Conservation (phyloP, 2,888 invertebrate species). For the Euspilapteryx auroguttella region DNA sequence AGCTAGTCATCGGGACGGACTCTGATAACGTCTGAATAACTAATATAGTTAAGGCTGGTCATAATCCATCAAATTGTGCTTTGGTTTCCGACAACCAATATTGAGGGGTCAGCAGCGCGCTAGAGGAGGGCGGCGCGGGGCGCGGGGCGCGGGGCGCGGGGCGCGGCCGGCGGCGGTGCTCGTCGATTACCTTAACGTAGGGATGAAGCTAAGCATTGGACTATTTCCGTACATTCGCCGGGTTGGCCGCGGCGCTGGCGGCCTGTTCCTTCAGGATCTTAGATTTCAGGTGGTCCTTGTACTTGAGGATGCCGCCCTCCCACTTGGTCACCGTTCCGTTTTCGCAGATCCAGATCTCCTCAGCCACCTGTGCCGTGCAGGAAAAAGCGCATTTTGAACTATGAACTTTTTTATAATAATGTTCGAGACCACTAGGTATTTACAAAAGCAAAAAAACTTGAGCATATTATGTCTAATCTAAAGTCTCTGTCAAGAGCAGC, state of each 20-base stretch:
- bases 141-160: slow-evolving; percentile 17
- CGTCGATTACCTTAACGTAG: slow-evolving; percentile 72
- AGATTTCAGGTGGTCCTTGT: slow-evolving; percentile 92
- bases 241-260: slow-evolving; percentile 15
- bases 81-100: background rate
- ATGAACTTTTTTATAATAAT: too few species aligned
- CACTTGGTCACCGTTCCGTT: slow-evolving; percentile 94
- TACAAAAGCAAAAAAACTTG: too few species aligned
- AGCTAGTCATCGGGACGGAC: too few species aligned
- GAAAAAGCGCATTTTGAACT: background rate
- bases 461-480: too few species aligned
- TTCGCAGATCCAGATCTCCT: slow-evolving; percentile 99
- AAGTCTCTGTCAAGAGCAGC: too few species aligned
- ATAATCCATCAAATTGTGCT: too few species aligned
- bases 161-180: slow-evolving; percentile 18
- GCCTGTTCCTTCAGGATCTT: slow-evolving; percentile 79
- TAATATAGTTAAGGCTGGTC: too few species aligned
- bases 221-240: slow-evolving; percentile 49
- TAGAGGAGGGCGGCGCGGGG: background rate
- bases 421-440: too few species aligned
- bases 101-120: background rate
- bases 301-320: slow-evolving; percentile 93
- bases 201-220: slow-evolving; percentile 12
- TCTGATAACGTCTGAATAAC: too few species aligned
- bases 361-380: slow-evolving; percentile 76